Evolutionary conservation across 2,113 vertebrate species (phyloP).

Genomic region (Ammodramus savannarum): DNA sequence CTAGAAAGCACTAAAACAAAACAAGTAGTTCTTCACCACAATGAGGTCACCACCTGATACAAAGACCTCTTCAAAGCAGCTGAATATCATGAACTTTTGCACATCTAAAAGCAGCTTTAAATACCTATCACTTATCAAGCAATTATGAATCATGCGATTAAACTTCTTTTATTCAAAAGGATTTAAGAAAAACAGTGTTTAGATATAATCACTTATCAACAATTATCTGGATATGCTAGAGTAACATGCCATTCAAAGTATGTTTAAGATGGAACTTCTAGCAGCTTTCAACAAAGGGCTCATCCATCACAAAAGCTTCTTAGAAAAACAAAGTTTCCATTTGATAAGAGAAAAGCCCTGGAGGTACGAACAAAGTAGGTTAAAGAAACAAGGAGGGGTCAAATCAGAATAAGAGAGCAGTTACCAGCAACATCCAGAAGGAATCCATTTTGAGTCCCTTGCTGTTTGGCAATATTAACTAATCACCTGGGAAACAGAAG

Average conservation of each 20-base stretch:
- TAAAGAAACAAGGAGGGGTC: background rate
- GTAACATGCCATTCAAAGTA: background rate
- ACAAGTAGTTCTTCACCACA: background rate
- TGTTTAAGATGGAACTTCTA: background rate
- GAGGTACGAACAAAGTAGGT: background rate
- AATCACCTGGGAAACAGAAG: background rate
- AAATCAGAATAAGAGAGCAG: background rate
- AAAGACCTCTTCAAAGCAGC: background rate
- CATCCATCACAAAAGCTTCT: background rate
- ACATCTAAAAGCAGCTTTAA: background rate
- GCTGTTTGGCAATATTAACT: background rate
- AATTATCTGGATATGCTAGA: slow-evolving; percentile 10
- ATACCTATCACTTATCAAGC: background rate
- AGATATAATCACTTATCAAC: background rate
- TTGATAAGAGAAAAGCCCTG: background rate
- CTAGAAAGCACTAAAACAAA: background rate
- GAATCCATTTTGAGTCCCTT: background rate
- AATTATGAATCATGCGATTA: background rate
- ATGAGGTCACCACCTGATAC: background rate
- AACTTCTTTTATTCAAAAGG: background rate
- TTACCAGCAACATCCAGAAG: background rate
- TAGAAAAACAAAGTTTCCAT: slow-evolving; percentile 6
- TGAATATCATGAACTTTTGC: background rate
- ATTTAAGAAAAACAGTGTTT: background rate
- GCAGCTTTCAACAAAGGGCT: background rate